Percentiles rank a stretch among this genome's conserved stretches.
These are phyloP conservation scores for Hemichromis elongatus DNA, from an alignment of 2,113 vertebrate species.

Conservation along the genomic window DNA sequence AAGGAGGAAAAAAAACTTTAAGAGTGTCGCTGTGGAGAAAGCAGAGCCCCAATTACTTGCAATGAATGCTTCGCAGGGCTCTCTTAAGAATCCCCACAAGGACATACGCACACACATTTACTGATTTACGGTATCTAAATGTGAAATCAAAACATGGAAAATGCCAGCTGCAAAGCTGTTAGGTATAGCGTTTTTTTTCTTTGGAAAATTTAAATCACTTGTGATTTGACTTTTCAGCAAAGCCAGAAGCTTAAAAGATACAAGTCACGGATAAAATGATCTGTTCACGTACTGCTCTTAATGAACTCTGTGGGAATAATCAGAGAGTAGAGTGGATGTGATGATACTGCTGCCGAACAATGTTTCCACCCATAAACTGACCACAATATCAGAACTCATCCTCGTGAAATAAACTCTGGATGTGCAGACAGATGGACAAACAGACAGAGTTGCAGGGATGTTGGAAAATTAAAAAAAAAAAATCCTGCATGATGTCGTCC, in stretches of 20 bases:
- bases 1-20: conserved; percentile 32
- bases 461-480: background rate
- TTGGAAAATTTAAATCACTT: background rate
- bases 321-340: background rate
- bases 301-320: background rate
- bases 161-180: conserved; percentile 1
- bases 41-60: conserved; percentile 42
- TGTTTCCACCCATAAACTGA: background rate
- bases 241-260: background rate
- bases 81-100: conserved; percentile 26
- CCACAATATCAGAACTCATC: background rate
- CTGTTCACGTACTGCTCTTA: background rate
- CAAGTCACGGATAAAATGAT: background rate
- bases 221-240: background rate
- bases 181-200: background rate
- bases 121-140: background rate
- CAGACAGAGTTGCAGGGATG: background rate
- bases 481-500: background rate
- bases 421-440: background rate
- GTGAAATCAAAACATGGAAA: conserved; percentile 14
- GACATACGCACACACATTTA: background rate
- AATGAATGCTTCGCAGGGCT: conserved; percentile 49
- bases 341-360: background rate
- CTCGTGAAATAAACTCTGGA: background rate
- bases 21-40: conserved; percentile 42